Evolutionary conservation across 2,888 invertebrate genomes (phyloP).

Genomic region (Papilio protenor): DNA sequence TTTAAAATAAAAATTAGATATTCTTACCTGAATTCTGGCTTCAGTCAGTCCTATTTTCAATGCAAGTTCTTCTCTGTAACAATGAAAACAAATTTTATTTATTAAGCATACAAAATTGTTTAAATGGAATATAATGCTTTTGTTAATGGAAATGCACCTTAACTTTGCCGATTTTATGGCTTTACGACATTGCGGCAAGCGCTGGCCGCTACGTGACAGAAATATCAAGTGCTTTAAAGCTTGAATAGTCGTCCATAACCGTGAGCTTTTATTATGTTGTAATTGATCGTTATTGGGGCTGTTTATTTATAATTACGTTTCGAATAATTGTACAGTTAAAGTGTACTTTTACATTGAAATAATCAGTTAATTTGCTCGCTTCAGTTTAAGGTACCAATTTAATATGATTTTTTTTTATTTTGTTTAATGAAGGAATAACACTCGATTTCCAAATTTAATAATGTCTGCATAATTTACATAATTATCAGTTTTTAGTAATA

Average conservation of each 20-base stretch:
- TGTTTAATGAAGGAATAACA: constrained; percentile 1
- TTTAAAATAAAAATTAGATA: background rate
- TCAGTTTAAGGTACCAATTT: constrained; percentile 9
- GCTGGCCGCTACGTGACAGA: constrained; percentile 51
- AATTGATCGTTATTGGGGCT: constrained; percentile 49
- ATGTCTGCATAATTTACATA: background rate
- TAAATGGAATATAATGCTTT: constrained; percentile 17
- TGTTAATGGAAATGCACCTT: constrained; percentile 31
- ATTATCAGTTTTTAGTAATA: too few relatives aligned
- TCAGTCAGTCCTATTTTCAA: constrained; percentile 97
- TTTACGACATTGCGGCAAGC: constrained; percentile 2
- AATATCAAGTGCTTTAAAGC: constrained; percentile 52
- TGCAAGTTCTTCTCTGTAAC: constrained; percentile 95
- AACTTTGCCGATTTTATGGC: constrained; percentile 30
- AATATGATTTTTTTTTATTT: background rate
- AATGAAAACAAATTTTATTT: constrained; percentile 52
- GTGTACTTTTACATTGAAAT: constrained; percentile 21
- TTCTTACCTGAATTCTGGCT: constrained; percentile 95
- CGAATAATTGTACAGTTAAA: constrained; percentile 27
- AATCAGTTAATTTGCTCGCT: constrained; percentile 1
- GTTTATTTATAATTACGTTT: constrained; percentile 45
- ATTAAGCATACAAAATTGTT: constrained; percentile 11
- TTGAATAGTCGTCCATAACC: constrained; percentile 51
- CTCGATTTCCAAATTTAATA: background rate
- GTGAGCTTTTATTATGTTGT: constrained; percentile 51